Evolutionary conservation across 2,888 invertebrate genomes (phyloP), one percentile per base, ranked within the genome.

Genomic region (Phortica okadai): DNA sequence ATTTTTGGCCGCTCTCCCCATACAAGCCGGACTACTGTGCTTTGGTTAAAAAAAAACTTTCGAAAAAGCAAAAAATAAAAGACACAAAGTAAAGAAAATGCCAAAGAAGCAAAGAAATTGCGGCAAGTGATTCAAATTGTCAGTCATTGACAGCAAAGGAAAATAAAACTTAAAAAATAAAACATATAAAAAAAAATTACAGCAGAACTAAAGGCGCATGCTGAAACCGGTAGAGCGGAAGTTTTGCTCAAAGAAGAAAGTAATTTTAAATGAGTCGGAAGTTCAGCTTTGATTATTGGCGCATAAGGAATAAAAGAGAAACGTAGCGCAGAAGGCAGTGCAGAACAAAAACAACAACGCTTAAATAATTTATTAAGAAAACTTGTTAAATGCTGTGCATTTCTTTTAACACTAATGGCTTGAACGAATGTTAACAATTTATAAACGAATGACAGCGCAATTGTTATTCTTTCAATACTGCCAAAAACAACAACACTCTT

Each of bases 381-480:
- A 33, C 33, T 33, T 33, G 33, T 33, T 33, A 33, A 33, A 33
- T 66, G 6, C 42, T 14, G 42, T 42, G 42, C 66, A 66, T 66
- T 66, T 66, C 42, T 66, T 25, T 59, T 59, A 11, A 54, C 54
- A 54, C n/a, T 10, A 14, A 21, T 16, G 62, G 62, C 11, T 14
- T 62, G 62, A 10, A 62, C 10, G 59, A 16, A 59, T 21, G 6
- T 8, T 21, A 59, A 59, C 87, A 85, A 85, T 85, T 85, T 86
- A 85, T 86, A 86, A 86, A 86, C 85, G 86, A 85, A 86, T 85
- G 84, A 79, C 83, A 84, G 78, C 33, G 66, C 66, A n/a, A 66
- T 33, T 66, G 66, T 59, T 59, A 59, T 59, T 8, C 74, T 79
- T 33, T 33, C 33, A 33, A 33, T 33, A 33, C 33, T 33, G 33